phyloP scores from a whole-genome alignment of 2,888 invertebrate species.

The Chrysolina haemoptera region DNA sequence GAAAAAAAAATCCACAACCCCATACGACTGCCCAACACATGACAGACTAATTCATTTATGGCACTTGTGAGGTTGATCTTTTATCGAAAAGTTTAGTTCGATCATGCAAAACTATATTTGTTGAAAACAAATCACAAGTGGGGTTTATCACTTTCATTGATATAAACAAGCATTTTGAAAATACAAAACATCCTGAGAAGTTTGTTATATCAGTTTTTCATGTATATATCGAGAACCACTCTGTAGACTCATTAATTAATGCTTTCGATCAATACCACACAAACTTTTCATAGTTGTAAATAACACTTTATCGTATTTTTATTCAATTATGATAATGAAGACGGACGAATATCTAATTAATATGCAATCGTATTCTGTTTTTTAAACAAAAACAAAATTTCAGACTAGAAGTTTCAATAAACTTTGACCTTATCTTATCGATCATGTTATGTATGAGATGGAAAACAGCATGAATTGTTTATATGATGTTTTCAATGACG shows the following conservation, averaged over 20 bases:
- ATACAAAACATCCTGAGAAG: too few species aligned
- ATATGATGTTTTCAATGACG: not conserved
- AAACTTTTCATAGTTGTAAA: conserved; percentile 20
- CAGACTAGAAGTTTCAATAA: conserved; percentile 44
- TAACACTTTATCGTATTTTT: conserved; percentile 29
- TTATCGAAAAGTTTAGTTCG: too few species aligned
- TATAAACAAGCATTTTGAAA: too few species aligned
- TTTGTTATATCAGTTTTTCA: not conserved
- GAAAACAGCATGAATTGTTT: conserved; percentile 32
- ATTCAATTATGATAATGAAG: conserved; percentile 42
- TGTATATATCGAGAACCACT: not conserved
- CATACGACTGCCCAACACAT: too few species aligned
- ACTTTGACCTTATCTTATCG: conserved; percentile 41
- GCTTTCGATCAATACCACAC: conserved; percentile 17
- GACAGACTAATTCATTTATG: too few species aligned
- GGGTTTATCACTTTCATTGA: too few species aligned
- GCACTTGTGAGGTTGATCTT: too few species aligned
- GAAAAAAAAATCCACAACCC: too few species aligned
- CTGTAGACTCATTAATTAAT: conserved; percentile 15
- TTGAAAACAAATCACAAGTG: too few species aligned
- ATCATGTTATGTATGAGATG: conserved; percentile 37
- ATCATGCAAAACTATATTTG: too few species aligned
- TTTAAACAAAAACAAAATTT: conserved; percentile 42
- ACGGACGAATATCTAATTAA: conserved; percentile 38
- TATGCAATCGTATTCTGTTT: conserved; percentile 43